Conservation (phyloP, 2,113 vertebrate species). For the Catharus bicknelli region DNA sequence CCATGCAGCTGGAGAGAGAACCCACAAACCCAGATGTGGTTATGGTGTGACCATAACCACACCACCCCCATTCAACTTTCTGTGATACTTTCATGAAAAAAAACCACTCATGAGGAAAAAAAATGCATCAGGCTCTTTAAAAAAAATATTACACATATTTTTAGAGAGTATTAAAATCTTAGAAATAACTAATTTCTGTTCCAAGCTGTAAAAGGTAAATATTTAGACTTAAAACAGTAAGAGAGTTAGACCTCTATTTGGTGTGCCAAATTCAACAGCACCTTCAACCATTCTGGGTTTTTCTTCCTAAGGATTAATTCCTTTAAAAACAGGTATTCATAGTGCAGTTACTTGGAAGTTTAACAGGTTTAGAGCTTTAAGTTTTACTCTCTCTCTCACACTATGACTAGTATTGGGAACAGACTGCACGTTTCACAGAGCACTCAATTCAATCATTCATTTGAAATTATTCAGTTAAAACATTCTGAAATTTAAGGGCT, state of each 20-base stretch:
- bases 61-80: neutral
- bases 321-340: neutral
- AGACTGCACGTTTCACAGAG: neutral
- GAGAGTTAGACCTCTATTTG: neutral
- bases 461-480: neutral
- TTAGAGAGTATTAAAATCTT: neutral
- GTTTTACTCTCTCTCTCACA: neutral
- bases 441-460: neutral
- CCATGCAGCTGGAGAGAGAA: neutral
- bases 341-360: neutral
- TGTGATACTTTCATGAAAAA: neutral
- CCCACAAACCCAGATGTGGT: neutral
- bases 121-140: neutral
- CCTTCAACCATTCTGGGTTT: neutral
- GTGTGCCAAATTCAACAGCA: slow-evolving; percentile 16
- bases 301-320: neutral
- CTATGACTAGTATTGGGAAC: neutral
- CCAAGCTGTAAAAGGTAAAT: neutral
- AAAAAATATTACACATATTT: neutral
- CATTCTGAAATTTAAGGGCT: neutral
- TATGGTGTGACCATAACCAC: neutral
- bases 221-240: slow-evolving; percentile 4
- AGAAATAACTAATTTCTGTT: neutral
- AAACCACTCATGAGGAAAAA: neutral
- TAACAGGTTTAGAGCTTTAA: neutral